Conservation (phyloP, 92 coral and sea anemone genomes). For the Porites evermanni region DNA sequence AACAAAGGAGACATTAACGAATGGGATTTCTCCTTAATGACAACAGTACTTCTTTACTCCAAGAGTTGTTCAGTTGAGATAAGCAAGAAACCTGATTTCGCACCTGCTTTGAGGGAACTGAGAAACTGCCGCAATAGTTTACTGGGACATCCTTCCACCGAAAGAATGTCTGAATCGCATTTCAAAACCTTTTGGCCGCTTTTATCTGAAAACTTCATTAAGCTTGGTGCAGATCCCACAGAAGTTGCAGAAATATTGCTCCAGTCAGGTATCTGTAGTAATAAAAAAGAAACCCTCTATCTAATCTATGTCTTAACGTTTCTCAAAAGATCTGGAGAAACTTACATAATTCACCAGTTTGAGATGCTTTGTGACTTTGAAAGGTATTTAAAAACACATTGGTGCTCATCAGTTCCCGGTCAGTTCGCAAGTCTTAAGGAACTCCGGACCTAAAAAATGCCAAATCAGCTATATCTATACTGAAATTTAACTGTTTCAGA, state of each 20-base stretch:
- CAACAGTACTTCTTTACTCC: slow-evolving; percentile 71
- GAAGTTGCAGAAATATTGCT: slow-evolving; percentile 43
- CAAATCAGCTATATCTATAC: too few relatives aligned
- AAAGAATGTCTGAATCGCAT: slow-evolving; percentile 68
- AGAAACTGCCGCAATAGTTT: slow-evolving; percentile 72
- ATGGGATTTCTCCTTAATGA: slow-evolving; percentile 90
- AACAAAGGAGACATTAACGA: slow-evolving; percentile 70
- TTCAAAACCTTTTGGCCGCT: slow-evolving; percentile 65
- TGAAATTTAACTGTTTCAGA: too few relatives aligned
- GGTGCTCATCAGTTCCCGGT: too few relatives aligned
- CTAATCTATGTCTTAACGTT: too few relatives aligned
- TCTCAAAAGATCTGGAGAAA: not conserved
- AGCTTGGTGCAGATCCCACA: slow-evolving; percentile 64
- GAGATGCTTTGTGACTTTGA: too few relatives aligned
- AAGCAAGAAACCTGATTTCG: slow-evolving; percentile 23
- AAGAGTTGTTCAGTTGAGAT: slow-evolving; percentile 58
- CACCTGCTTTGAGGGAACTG: slow-evolving; percentile 53
- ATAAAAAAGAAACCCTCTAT: too few relatives aligned
- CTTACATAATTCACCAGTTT: too few relatives aligned
- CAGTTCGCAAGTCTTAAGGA: too few relatives aligned
- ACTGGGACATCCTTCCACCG: slow-evolving; percentile 71
- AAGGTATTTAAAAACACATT: too few relatives aligned
- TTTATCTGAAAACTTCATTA: slow-evolving; percentile 45
- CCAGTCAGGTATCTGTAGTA: slow-evolving; percentile 6
- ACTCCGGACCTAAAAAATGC: too few relatives aligned